Evolutionary conservation across 2,888 invertebrate species (phyloP), one percentile per base, ranked within the genome.

Genomic region (Ophion ellenae): DNA sequence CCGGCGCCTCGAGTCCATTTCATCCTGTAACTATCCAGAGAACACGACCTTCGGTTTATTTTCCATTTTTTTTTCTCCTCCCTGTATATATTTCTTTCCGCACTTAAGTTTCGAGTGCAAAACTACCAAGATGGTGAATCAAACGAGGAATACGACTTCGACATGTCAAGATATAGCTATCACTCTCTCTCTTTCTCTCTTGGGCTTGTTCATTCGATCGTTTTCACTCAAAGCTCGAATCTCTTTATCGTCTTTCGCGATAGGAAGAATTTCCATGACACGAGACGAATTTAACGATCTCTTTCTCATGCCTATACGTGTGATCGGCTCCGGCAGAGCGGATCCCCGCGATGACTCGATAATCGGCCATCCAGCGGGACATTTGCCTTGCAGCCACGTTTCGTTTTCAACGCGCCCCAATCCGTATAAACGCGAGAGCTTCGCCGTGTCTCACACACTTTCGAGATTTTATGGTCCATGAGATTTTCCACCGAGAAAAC

Each of bases 211-310:
- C 24, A n/a, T 53, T n/a, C 63, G 53, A 73, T 83, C 71, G 71
- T 71, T 75, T 79, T 66, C n/a, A 78, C 66, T 69, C 69, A 84
- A 84, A 81, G 85, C 75, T 75, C 66, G 74, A 64, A 75, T 67
- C 47, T 61, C 57, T 66, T 80, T 59, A 67, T 67, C 64, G 64
- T 59, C 69, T 69, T 45, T 28, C 75, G 28, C 57, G 76, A 76
- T 73, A 59, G 79, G 45, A 67, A 71, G 66, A 82, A 76, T 67
- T 71, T 75, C 20, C 70, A 53, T 61, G 69, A 70, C 69, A 69
- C 78, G 70, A 45, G 63, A 40, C 76, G 76, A 69, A 80, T 85
- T 85, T 85, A 73, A 85, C 85, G 83, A 85, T 83, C 79, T 14
- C n/a, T 80, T 75, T 36, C 47, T 63, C 75, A 20, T 63, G 45